Base-by-base conservation (phyloP, 2,888 invertebrate species). In the Stenurella melanura region DNA sequence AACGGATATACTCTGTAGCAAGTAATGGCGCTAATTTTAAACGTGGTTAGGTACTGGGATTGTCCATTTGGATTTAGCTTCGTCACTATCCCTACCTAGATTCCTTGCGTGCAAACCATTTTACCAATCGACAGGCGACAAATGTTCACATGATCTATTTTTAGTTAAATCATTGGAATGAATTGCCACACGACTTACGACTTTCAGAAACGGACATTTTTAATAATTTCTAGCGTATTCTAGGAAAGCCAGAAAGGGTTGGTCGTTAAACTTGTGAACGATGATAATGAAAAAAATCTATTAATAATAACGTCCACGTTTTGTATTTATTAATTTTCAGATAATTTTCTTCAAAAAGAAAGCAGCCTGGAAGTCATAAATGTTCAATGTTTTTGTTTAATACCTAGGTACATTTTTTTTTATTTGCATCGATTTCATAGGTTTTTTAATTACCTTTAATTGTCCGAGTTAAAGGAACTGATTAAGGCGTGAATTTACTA, bases 1-100 rank as follows among this genome's bases (percentile, higher is more conserved):
- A 61, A 71, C 73, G 78, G 79, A 80, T 72, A 38, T 71, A 54
- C 56, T 69, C 60, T n/a, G 38, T 38, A n/a, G 50, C 50, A 58
- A n/a, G 5, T 7, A 17, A 7, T 30, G 75, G 70, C 70, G 70
- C 70, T 60, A 70, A 70, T 19, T 60, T 60, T 42, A 58, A 70
- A 70, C 5, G 11, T 58, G 1, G 11, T 7, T n/a, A 12, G 7
- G 0, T 15, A 50, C 30, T 50, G n/a, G n/a, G 15, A n/a, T 50
- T 2, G 15, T 42, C 42, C 30, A 34, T 9, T 34, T 34, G 5
- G 7, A 34, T 34, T 34, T 34, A 5, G 30, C 30, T 7, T 34
- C 30, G 7, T 34, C 30, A 34, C 30, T 58, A 19, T 58, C 58
- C 17, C 58, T 58, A 61, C 42, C 42, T 15, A 15, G 50, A 50